Conservation (phyloP, 2,797 vertebrate species). For the Loriculus beryllinus region DNA sequence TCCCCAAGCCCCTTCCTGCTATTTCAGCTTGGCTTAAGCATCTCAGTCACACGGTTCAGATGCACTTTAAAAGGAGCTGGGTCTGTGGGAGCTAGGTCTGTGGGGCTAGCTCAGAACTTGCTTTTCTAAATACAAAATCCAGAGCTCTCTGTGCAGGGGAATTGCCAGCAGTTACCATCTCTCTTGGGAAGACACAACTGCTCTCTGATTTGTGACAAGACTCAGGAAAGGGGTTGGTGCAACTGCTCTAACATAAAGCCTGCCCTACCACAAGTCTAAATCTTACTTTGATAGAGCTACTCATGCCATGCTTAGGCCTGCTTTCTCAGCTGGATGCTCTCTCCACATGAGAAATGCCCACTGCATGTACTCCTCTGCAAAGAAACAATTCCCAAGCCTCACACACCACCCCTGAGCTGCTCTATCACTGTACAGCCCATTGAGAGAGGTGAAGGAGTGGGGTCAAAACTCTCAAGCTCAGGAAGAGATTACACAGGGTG, state of each 20-base stretch:
- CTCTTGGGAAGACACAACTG: accelerated
- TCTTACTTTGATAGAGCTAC: not conserved
- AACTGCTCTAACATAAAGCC: not conserved
- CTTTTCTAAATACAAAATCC: not conserved
- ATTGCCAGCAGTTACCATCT: not conserved
- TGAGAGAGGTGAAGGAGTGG: not conserved
- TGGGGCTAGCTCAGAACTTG: not conserved
- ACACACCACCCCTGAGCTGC: not conserved
- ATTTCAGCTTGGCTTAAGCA: not conserved
- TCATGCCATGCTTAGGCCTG: not conserved
- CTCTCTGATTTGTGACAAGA: not conserved
- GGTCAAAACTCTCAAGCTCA: slow-evolving; percentile 21
- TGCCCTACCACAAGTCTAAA: not conserved
- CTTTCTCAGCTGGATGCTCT: not conserved
- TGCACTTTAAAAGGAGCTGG: not conserved
- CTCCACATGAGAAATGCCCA: not conserved
- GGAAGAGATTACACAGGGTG: not conserved
- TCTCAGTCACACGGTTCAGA: not conserved
- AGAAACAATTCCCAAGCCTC: not conserved
- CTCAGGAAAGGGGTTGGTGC: not conserved
- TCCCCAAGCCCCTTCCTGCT: not conserved
- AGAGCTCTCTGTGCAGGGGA: not conserved
- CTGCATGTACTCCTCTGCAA: not conserved
- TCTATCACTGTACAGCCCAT: not conserved
- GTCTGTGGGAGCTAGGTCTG: too few species aligned